Base-by-base conservation (phyloP, 2,888 invertebrate genomes). In the Hipparchia sbordonii region DNA sequence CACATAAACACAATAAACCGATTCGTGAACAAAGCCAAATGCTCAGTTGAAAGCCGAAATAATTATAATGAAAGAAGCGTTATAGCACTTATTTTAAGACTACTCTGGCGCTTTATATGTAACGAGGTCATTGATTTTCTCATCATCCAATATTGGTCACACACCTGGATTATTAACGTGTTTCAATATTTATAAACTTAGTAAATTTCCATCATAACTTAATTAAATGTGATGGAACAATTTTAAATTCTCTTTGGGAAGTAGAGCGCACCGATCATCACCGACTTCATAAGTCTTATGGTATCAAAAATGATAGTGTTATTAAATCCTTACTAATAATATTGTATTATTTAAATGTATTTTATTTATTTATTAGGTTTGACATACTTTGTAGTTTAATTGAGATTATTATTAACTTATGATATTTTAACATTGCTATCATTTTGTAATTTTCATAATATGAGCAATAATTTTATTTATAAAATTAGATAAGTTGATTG, bases 1-100 rank as follows among this genome's bases (percentile, higher is more conserved):
- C 87, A 82, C 89, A 85, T 89, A 90, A 92, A 89, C 86, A 86
- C 89, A 87, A 89, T 89, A 89, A 82, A 82, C 79, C 79, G 84
- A 81, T 81, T 82, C 81, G 86, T 87, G 89, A 90, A 92, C 90
- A 92, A 91, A 90, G 89, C 88, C 82, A 86, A 88, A 87, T 87
- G 87, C 89, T 81, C 87, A 85, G 89, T 88, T 89, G 90, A 90
- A 90, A 91, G 84, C 84, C 80, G 87, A 84, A 91, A 89, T 88
- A 89, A 91, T 89, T 87, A 87, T 86, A 85, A 87, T 86, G 87
- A 80, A 85, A 84, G 80, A 83, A 84, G 82, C 81, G 80, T 83
- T 83, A 84, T 82, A 82, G 84, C 79, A 85, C 82, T 79, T 84
- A 83, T 82, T 86, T 88, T 78, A 59, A 60, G 86, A 87, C 79